Base-by-base conservation (phyloP, 2,113 vertebrate genomes). In the Charina bottae region DNA sequence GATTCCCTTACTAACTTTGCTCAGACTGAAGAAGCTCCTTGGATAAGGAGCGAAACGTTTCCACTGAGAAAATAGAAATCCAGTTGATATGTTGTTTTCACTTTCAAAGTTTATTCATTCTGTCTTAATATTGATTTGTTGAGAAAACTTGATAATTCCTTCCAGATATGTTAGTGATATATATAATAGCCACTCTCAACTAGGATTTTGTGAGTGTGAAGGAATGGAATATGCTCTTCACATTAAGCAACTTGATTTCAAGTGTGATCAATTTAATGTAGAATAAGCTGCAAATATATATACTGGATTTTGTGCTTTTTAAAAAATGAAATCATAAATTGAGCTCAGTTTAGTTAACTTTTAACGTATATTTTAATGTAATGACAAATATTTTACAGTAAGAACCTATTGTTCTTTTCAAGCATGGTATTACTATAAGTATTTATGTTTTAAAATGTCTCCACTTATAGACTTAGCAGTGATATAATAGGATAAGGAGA, bases 71-170 rank as follows among this genome's bases (percentile, higher is more conserved):
- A n/a, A n/a, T n/a, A n/a, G n/a, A n/a, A n/a, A n/a, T n/a, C n/a
- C n/a, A n/a, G n/a, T n/a, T n/a, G n/a, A n/a, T 93, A 86, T 95
- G 37, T 78, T 95, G 64, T 54, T 93, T 95, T 95, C 85, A 92
- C 54, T 53, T 93, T 54, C 93, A 60, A 91, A 83, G 55, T 89
- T 96, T 28, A 15, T 93, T 94, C 85, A 89, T 53, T 93, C 6
- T 95, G 33, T 62, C 87, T 2, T 84, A 91, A 49, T 46, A 3
- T 92, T 92, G 93, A 13, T 91, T 53, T n/a, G 7, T 91, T 88
- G 28, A 56, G 90, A 4, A 85, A 5, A 83, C 1, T 55, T 54
- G 28, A 83, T 24, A 46, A 89, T 90, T 94, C 49, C 55, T 90
- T 91, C 17, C 12, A 24, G 91, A 21, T 28, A 55, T 87, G 19